These are phyloP conservation scores for Melanotaenia maccullochi DNA, from an alignment of 2,797 vertebrate species.

Conservation along the genomic window DNA sequence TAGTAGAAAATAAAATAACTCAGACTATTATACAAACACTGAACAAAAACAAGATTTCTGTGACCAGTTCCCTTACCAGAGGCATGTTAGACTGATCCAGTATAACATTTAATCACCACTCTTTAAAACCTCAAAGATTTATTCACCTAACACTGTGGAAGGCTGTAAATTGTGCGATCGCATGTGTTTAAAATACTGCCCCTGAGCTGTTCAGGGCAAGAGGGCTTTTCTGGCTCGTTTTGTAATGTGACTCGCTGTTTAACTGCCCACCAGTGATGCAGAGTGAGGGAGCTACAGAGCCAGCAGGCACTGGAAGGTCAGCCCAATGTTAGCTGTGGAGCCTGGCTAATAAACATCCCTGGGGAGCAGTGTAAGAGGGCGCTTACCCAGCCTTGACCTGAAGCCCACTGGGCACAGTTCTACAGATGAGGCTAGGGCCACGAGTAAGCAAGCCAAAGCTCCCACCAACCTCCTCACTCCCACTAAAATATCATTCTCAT, in stretches of 20 bases:
- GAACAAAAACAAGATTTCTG: conserved; percentile 29
- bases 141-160: conserved; percentile 52
- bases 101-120: conserved; percentile 72
- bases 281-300: conserved; percentile 41
- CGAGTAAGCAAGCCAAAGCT: conserved; percentile 27
- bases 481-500: conserved; percentile 49
- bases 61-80: conserved; percentile 41
- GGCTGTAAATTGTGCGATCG: conserved; percentile 58
- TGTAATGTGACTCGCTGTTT: conserved; percentile 66
- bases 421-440: conserved; percentile 38
- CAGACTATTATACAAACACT: conserved; percentile 55
- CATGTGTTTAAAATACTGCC: conserved; percentile 70
- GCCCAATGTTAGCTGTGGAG: conserved; percentile 62
- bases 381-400: conserved; percentile 51
- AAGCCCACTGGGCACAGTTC: conserved; percentile 39
- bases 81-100: conserved; percentile 49
- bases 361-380: conserved; percentile 50
- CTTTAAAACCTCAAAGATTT: conserved; percentile 73
- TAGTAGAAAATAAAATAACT: conserved; percentile 47
- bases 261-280: conserved; percentile 61
- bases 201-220: conserved; percentile 54
- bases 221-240: conserved; percentile 51
- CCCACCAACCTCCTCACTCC: conserved; percentile 45
- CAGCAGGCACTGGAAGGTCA: conserved; percentile 63
- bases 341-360: conserved; percentile 52